Conservation (phyloP, 2,113 vertebrate species). For the Halichoeres trimaculatus region DNA sequence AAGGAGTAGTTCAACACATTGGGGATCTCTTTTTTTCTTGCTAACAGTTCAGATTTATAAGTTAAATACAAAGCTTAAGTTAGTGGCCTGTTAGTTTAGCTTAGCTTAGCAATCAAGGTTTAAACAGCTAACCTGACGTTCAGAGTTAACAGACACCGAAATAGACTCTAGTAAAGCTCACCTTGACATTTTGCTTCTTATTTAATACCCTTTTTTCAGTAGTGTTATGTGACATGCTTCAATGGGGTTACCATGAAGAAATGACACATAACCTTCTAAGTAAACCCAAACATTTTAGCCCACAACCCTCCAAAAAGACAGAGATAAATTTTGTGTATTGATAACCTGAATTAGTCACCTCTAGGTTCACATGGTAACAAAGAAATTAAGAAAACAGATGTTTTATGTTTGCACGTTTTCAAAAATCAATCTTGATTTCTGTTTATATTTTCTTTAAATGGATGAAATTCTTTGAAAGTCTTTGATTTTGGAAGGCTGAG, state of each 20-base stretch:
- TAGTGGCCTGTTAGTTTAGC: slow-evolving; percentile 11
- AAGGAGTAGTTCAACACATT: slow-evolving; percentile 18
- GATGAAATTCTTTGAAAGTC: too few species aligned
- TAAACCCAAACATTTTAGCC: background rate
- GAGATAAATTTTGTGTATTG: too few species aligned
- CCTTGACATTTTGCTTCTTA: background rate
- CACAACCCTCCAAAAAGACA: too few species aligned
- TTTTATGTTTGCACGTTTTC: background rate
- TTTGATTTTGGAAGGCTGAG: background rate
- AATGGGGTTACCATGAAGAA: background rate
- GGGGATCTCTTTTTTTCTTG: too few species aligned
- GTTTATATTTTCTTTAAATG: too few species aligned
- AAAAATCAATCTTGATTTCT: background rate
- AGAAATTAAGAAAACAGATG: too few species aligned
- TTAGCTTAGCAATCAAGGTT: background rate
- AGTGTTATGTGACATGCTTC: background rate
- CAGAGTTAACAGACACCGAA: background rate
- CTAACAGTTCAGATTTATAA: too few species aligned
- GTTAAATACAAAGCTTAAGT: background rate
- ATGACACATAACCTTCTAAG: background rate
- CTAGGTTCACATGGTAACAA: too few species aligned
- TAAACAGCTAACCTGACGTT: background rate
- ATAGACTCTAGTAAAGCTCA: background rate
- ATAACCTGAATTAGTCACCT: too few species aligned
- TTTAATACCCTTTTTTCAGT: background rate